phyloP scores from a whole-genome alignment of 2,888 invertebrate species.

The Amphimallon solstitiale region DNA sequence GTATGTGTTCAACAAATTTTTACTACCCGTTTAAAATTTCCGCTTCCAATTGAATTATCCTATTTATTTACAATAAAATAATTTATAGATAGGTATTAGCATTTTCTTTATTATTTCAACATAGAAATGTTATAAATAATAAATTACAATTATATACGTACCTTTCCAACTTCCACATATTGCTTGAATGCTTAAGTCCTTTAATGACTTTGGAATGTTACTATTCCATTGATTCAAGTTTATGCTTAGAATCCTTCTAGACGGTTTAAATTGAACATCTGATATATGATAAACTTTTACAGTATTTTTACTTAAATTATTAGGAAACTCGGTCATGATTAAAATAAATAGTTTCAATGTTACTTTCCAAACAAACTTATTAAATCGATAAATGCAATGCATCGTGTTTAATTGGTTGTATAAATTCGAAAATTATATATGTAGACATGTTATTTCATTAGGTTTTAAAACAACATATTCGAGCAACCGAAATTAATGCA shows the following conservation, averaged over 20 bases:
- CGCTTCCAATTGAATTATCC: too few relatives aligned
- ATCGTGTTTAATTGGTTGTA: slow-evolving; percentile 46
- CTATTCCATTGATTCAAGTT: slow-evolving; percentile 49
- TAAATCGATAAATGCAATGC: slow-evolving; percentile 48
- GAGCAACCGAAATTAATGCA: too few relatives aligned
- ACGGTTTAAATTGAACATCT: slow-evolving; percentile 33
- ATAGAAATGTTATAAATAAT: too few relatives aligned
- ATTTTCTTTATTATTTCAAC: too few relatives aligned
- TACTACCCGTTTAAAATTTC: too few relatives aligned
- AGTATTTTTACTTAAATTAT: slow-evolving; percentile 51
- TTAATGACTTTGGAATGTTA: slow-evolving; percentile 48
- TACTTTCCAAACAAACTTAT: slow-evolving; percentile 16
- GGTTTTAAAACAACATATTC: too few relatives aligned
- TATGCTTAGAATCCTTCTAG: slow-evolving; percentile 43
- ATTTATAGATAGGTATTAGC: too few relatives aligned
- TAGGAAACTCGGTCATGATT: slow-evolving; percentile 51
- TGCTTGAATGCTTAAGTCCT: slow-evolving; percentile 50
- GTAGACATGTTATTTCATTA: too few relatives aligned
- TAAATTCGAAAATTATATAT: not conserved
- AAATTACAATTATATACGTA: slow-evolving; percentile 42
- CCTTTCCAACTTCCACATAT: slow-evolving; percentile 54
- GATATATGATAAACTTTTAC: slow-evolving; percentile 47
- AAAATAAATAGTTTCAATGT: not conserved
- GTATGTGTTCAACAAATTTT: too few relatives aligned
- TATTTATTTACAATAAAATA: too few relatives aligned